Evolutionary conservation across 2,797 vertebrate genomes (phyloP).

Genomic region (Diceros bicornis): DNA sequence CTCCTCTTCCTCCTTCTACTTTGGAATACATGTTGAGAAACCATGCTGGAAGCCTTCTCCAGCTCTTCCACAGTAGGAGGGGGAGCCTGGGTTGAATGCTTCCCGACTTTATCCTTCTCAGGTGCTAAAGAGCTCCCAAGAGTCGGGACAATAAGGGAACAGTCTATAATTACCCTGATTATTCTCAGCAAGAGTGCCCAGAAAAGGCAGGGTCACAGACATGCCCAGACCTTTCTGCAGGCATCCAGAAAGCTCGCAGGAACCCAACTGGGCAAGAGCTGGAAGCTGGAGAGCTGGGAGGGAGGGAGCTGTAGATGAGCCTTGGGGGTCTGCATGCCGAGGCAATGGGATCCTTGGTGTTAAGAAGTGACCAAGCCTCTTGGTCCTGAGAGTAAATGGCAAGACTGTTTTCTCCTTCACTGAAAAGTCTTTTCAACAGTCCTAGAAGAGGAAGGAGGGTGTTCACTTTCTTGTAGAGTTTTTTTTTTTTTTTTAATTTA

Average conservation of each 20-base stretch:
- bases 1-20: not conserved
- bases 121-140: not conserved
- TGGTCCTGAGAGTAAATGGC: not conserved
- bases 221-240: not conserved
- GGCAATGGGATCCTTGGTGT: not conserved
- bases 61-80: not conserved
- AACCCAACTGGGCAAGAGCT: not conserved
- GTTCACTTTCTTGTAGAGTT: not conserved
- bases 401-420: not conserved
- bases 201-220: not conserved
- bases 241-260: not conserved
- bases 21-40: not conserved
- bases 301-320: no score
- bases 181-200: constrained; percentile 22
- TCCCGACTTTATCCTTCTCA: not conserved
- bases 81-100: not conserved
- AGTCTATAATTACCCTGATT: constrained; percentile 34
- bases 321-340: not conserved
- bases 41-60: not conserved
- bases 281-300: no score
- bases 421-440: not conserved
- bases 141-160: not conserved
- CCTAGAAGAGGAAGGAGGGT: not conserved
- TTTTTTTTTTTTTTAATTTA: not conserved
- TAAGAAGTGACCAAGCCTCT: not conserved